Conservation (phyloP, 2,113 vertebrate genomes). For the Chaetura pelagica region DNA sequence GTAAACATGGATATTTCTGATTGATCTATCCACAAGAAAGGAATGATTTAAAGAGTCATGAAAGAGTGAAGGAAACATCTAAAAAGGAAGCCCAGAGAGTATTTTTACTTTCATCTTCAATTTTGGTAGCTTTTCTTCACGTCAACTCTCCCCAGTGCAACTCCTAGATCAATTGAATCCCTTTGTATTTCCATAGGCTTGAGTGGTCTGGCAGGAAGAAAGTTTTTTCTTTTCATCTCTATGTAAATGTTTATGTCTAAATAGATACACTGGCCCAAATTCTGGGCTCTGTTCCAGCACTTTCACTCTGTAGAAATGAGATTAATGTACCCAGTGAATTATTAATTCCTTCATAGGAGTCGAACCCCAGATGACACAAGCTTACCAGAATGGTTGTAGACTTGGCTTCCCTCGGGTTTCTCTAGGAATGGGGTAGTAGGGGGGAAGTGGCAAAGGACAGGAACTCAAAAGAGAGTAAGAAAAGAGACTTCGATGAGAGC, state of each 20-base stretch:
- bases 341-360: not conserved
- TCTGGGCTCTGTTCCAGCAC: slow-evolving; percentile 14
- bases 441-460: not conserved
- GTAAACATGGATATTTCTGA: slow-evolving; percentile 4
- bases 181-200: not conserved
- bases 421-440: not conserved
- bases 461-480: not conserved
- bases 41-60: slow-evolving; percentile 36
- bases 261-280: slow-evolving; percentile 39
- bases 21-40: not conserved
- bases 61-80: slow-evolving; percentile 26
- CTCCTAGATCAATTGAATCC: not conserved
- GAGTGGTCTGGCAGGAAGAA: not conserved
- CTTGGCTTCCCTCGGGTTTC: not conserved
- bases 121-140: slow-evolving; percentile 40
- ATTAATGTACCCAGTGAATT: not conserved
- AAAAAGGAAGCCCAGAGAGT: not conserved
- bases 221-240: slow-evolving; percentile 39
- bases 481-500: not conserved
- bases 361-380: slow-evolving; percentile 1
- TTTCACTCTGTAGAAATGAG: not conserved
- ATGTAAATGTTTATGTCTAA: slow-evolving; percentile 58
- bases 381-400: not conserved
- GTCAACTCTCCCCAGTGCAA: slow-evolving; percentile 12
- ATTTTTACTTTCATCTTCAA: slow-evolving; percentile 56